These are phyloP conservation scores for Echinometra lucunter DNA, from an alignment of 53 echinoderm and acorn worm genomes.

Conservation along the genomic window DNA sequence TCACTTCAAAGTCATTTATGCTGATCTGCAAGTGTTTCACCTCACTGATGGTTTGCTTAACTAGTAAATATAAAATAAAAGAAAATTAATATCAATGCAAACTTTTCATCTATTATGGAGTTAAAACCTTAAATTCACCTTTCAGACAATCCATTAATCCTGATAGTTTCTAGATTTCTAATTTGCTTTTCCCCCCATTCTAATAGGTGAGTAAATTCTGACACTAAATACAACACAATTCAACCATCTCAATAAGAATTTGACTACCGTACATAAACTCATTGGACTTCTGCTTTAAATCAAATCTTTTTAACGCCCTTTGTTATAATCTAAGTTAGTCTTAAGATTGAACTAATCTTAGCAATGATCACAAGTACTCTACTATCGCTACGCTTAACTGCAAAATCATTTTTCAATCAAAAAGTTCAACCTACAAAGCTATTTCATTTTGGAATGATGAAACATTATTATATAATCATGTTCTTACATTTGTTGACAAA, in stretches of 20 bases:
- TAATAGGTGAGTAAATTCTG: not conserved
- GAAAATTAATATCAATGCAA: not conserved
- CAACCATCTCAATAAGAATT: too few relatives aligned
- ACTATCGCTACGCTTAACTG: too few relatives aligned
- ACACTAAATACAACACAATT: not conserved
- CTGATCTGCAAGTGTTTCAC: conserved; percentile 74
- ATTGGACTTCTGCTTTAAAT: too few relatives aligned
- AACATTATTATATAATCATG: not conserved
- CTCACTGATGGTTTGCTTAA: conserved; percentile 75
- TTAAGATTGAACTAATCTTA: too few relatives aligned
- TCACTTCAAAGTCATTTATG: conserved; percentile 91
- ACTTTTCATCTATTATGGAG: too few relatives aligned
- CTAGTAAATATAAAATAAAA: conserved; percentile 29
- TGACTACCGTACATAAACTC: too few relatives aligned
- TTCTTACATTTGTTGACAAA: conserved; percentile 92
- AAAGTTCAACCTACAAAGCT: not conserved
- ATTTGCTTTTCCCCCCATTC: not conserved
- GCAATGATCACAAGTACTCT: too few relatives aligned
- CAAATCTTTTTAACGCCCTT: too few relatives aligned
- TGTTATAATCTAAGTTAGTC: too few relatives aligned
- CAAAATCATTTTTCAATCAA: too few relatives aligned
- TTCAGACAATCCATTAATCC: not conserved
- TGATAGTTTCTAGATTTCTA: not conserved
- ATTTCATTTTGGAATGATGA: not conserved
- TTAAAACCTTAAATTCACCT: not conserved